Evolutionary conservation across 2,888 invertebrate species (phyloP).

Genomic region (Thymelicus acteon): DNA sequence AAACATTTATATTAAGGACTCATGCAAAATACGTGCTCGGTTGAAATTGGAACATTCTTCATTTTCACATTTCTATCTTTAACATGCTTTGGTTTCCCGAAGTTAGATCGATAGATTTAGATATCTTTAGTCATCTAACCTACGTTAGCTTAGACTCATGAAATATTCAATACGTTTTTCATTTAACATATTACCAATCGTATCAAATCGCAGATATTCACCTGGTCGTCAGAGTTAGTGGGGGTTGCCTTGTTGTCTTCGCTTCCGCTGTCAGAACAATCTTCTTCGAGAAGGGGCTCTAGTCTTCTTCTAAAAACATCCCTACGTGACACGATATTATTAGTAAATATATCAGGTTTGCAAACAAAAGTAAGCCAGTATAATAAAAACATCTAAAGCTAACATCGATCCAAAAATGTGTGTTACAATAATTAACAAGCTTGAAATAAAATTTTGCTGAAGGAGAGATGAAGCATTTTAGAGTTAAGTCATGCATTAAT

Average conservation of each 20-base stretch:
- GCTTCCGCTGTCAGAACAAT: conserved; percentile 87
- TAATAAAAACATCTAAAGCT: conserved; percentile 20
- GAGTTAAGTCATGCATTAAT: conserved; percentile 25
- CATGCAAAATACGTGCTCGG: conserved; percentile 76
- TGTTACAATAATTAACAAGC: conserved; percentile 19
- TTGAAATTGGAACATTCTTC: conserved; percentile 44
- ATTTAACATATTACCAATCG: conserved; percentile 4
- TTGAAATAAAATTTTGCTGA: conserved; percentile 21
- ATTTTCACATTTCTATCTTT: conserved; percentile 46
- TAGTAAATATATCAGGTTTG: conserved; percentile 50
- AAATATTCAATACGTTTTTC: conserved; percentile 1
- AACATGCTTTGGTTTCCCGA: conserved; percentile 57
- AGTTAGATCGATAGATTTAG: conserved; percentile 5
- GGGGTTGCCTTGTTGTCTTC: conserved; percentile 79
- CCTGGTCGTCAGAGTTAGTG: conserved; percentile 81
- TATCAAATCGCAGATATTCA: conserved; percentile 64
- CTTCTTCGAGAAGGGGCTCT: conserved; percentile 93
- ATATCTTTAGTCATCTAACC: conserved; percentile 14
- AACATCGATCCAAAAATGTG: conserved; percentile 20
- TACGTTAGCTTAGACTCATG: background rate
- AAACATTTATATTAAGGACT: conserved; percentile 49
- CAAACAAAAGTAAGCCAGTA: conserved; percentile 17
- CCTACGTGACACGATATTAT: conserved; percentile 60
- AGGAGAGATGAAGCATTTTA: conserved; percentile 23
- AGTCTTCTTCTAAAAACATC: conserved; percentile 88